A percentile compares a stretch with the other conserved stretches of the same genome.
phyloP scores from a whole-genome alignment of 1,140 invertebrate genomes.

The Papilio aristodemus region DNA sequence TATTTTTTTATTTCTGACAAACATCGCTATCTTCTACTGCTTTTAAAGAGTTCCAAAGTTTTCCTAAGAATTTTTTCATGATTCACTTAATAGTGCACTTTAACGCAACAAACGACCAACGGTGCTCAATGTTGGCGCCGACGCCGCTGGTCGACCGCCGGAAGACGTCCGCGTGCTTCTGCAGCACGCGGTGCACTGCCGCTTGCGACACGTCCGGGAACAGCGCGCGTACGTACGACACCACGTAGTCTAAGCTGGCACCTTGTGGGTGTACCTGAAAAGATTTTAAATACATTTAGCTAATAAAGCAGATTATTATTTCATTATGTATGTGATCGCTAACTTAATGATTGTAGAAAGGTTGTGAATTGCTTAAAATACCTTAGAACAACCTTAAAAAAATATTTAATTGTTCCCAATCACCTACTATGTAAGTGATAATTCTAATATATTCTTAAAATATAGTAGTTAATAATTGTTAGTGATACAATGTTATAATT shows the following conservation, averaged over 20 bases:
- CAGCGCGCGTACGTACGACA: slow-evolving; percentile 71
- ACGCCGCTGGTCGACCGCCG: slow-evolving; percentile 59
- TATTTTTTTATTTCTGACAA: neutral
- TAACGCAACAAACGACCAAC: slow-evolving; percentile 66
- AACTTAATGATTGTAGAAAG: no score
- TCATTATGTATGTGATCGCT: no score
- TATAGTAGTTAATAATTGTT: no score
- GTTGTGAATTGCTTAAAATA: no score
- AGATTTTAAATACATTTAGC: neutral
- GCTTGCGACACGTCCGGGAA: slow-evolving; percentile 61
- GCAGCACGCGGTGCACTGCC: slow-evolving; percentile 62
- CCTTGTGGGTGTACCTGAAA: slow-evolving; percentile 71
- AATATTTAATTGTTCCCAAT: no score
- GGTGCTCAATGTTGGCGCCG: slow-evolving; percentile 69
- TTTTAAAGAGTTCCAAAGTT: no score
- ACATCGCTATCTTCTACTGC: no score
- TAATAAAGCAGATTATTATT: neutral
- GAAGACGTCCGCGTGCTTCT: slow-evolving; percentile 67
- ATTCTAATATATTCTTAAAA: no score
- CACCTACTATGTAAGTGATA: no score
- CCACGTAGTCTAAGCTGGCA: slow-evolving; percentile 71
- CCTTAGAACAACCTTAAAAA: no score
- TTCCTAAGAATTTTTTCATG: no score
- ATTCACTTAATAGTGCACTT: slow-evolving; percentile 6
- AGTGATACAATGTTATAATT: no score